phyloP scores from a whole-genome alignment of 2,797 vertebrate species.

The Phoeniculus purpureus region DNA sequence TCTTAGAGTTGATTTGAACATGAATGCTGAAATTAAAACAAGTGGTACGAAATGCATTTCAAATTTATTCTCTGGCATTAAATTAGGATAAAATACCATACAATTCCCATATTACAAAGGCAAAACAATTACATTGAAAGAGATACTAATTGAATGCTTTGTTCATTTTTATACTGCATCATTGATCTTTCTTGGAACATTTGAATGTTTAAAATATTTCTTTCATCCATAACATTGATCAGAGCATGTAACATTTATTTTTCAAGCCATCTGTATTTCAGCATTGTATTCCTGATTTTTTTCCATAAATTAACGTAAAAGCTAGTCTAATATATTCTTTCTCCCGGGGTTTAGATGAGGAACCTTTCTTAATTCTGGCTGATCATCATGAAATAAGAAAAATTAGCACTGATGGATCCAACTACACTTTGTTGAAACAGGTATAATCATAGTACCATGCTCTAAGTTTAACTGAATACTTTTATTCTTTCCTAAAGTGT shows the following conservation, averaged over 20 bases:
- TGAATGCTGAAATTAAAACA: background rate
- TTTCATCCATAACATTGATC: constrained; percentile 69
- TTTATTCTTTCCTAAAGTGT: constrained; percentile 45
- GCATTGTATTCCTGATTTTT: constrained; percentile 70
- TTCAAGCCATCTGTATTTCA: constrained; percentile 64
- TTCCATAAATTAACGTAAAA: constrained; percentile 71
- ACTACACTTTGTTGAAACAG: constrained; percentile 98
- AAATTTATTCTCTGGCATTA: constrained; percentile 29
- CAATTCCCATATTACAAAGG: constrained; percentile 27
- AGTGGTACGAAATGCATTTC: background rate
- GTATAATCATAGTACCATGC: constrained; percentile 75
- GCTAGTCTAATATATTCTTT: constrained; percentile 62
- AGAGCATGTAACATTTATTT: constrained; percentile 72
- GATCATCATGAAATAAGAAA: constrained; percentile 99
- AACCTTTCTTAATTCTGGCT: constrained; percentile 96
- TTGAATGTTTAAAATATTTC: constrained; percentile 72
- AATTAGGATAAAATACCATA: constrained; percentile 20
- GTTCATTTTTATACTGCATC: constrained; percentile 69
- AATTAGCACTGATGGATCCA: constrained; percentile 96
- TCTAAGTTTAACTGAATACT: constrained; percentile 57
- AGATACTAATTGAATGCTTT: constrained; percentile 73
- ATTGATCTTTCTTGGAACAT: constrained; percentile 73
- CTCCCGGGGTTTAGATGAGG: constrained; percentile 86
- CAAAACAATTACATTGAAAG: constrained; percentile 29
- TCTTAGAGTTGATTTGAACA: background rate